Base-by-base conservation (phyloP, 2,888 invertebrate genomes). In the Papilio elwesi region DNA sequence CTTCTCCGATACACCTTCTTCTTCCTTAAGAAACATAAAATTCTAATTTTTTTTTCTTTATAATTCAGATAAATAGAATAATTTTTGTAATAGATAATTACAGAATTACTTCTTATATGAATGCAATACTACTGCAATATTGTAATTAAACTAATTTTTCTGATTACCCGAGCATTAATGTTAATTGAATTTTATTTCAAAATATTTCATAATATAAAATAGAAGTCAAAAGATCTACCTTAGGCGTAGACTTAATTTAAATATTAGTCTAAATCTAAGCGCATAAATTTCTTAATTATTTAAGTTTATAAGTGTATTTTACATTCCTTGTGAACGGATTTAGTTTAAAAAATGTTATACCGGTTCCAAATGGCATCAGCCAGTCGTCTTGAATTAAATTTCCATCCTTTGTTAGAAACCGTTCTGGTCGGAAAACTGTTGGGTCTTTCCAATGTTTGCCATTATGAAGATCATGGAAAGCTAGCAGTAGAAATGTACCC, bases 1-100 rank as follows among this genome's bases (percentile, higher is more conserved):
- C 94, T 88, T 97, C 97, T 8, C 97, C 97, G 91, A 97, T 95
- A 82, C 97, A 97, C 73, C 97, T 95, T 83, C 96, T 96, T 82
- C 95, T 96, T 10, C 97, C 97, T 87, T 94, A 88, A 2, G 26
- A 4, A 74, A 85, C 75, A 76, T 74, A 48, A 71, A 0, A 63
- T 51, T 48, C 9, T 59, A 26, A 57, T 38, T 49, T 48, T 16
- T 63, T 48, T 68, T 55, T 47, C 53, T 52, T n/a, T 9, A n/a
- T 6, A 52, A 52, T 7, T 6, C 8, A 7, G 52, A 6, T 52
- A 52, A 52, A 43, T 43, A 0, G 8, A 9, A 43, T 43, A 43
- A 9, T 6, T 43, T 43, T 43, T 6, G 43, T 9, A 43, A 43
- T 43, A 9, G 4, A 6, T 43, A 9, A 9, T 43, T 43, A 43